Base-by-base conservation (phyloP, 2,888 invertebrate genomes). In the Mesochorus sp. region DNA sequence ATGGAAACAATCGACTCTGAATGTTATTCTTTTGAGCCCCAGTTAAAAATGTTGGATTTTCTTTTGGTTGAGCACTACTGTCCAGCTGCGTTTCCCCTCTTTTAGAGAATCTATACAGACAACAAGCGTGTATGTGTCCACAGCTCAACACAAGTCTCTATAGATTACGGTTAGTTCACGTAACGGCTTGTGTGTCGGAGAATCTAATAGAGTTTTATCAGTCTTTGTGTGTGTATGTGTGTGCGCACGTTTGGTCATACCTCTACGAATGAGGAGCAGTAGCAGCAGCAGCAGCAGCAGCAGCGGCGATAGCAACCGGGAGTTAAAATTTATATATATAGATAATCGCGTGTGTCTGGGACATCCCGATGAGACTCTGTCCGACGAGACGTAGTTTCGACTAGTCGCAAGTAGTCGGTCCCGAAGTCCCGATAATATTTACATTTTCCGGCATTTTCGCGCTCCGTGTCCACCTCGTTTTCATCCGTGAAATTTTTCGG, bases 281-380 rank as follows among this genome's bases (percentile, higher is more conserved):
- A 59, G 82, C 76, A 77, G 80, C 81, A 77, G 81, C 79, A 42
- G 39, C n/a, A 19, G 42, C 3, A 31, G 10, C 5, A 28, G n/a
- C n/a, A 59, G 51, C 19, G 44, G 1, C 14, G 42, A n/a, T n/a
- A 21, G 26, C 68, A 44, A 24, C 5, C 21, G 68, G 4, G 44
- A 42, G 37, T 61, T 49, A 61, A 71, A 71, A 71, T 51, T 61
- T 37, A 24, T 49, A 21, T 49, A 14, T 64, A 31, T 14, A 19
- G 19, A 31, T n/a, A n/a, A n/a, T n/a, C 59, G 24, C 5, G 2
- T 49, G 21, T 24, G 5, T 19, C 31, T 62, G 61, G 37, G 39
- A 26, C 31, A 14, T 44, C 19, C 31, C 31, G 19, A 1, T 4
- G 28, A 28, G n/a, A n/a, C n/a, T 8, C 44, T 28, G 10, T 44